Base-by-base conservation (phyloP, 2,888 invertebrate species). In the Amiota minor region DNA sequence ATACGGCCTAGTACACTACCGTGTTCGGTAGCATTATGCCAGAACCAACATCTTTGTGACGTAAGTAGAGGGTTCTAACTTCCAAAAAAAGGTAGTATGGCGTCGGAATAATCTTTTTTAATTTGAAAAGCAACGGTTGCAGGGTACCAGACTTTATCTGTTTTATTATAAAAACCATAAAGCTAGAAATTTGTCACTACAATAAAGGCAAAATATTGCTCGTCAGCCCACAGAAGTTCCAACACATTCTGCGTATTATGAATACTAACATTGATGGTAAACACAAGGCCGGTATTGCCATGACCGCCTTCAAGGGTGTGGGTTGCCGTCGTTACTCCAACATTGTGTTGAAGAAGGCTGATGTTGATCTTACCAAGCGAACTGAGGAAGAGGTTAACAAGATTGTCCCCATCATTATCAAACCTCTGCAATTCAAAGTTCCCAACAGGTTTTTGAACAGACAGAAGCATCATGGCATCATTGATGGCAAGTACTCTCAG, bases 161-260 rank as follows among this genome's bases (percentile, higher is more conserved):
- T n/a, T n/a, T n/a, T n/a, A n/a, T n/a, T n/a, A n/a, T n/a, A n/a
- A n/a, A n/a, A n/a, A n/a, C n/a, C n/a, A n/a, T n/a, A n/a, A n/a
- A n/a, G n/a, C 81, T 85, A 81, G 78, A 83, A 81, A 79, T 81
- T 81, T 81, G 84, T 84, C 81, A 75, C 75, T 79, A 77, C 72
- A 80, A 78, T 82, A 80, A 81, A 79, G 75, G 80, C 83, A 87
- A 87, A 84, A 87, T 87, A 97, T 95, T 97, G 91, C 94, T 99
- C 91, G 97, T 99, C 82, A 95, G 99, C 87, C 99, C 99, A 87
- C 99, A 99, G 89, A 98, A 98, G 91, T 99, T 99, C 91, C 99
- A 99, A 92, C 99, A 99, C 92, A 99, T 99, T 93, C 95, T 99
- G 92, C 99, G 99, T 98, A 97, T 99, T 89, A 95, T 99, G 94